phyloP scores from a whole-genome alignment of 1,140 invertebrate species.

The Neuroterus valhalla region DNA sequence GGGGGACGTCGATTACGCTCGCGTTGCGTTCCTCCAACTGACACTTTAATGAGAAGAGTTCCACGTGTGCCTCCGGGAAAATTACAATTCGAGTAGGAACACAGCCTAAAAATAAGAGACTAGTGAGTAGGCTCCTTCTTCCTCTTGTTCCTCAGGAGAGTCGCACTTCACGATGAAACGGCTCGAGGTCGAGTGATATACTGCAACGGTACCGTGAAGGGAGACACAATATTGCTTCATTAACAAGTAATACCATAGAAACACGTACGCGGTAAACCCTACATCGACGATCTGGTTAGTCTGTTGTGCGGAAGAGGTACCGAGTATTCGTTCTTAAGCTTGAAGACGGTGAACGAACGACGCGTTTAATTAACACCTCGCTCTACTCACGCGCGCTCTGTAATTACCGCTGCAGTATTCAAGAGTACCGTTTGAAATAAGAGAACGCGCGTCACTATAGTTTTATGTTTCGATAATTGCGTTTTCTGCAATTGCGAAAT shows the following conservation, averaged over 20 bases:
- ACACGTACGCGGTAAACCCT: conserved; percentile 20
- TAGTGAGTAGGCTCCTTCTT: background rate
- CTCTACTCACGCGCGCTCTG: conserved; percentile 13
- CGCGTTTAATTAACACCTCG: conserved; percentile 42
- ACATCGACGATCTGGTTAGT: conserved; percentile 23
- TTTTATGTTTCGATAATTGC: conserved; percentile 24
- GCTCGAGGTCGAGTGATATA: conserved; percentile 29
- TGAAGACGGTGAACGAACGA: conserved; percentile 37
- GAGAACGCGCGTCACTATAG: conserved; percentile 20
- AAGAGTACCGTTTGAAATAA: conserved; percentile 26
- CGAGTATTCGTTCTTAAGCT: conserved; percentile 34
- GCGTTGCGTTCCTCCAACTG: conserved; percentile 16
- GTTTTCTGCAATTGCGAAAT: conserved; percentile 24
- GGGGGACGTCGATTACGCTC: background rate
- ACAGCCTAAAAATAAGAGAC: background rate
- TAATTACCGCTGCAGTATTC: conserved; percentile 25
- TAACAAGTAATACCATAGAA: conserved; percentile 35
- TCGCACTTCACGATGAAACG: conserved; percentile 32
- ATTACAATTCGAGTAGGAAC: conserved; percentile 35
- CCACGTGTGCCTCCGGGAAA: conserved; percentile 17
- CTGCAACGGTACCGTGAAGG: conserved; percentile 29
- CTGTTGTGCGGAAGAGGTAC: conserved; percentile 29
- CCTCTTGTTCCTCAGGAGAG: background rate
- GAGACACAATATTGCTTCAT: conserved; percentile 44
- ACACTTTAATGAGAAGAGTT: conserved; percentile 36